These are phyloP conservation scores for Epizoanthus ramosus DNA, from an alignment of 92 coral and sea anemone genomes.

Conservation along the genomic window DNA sequence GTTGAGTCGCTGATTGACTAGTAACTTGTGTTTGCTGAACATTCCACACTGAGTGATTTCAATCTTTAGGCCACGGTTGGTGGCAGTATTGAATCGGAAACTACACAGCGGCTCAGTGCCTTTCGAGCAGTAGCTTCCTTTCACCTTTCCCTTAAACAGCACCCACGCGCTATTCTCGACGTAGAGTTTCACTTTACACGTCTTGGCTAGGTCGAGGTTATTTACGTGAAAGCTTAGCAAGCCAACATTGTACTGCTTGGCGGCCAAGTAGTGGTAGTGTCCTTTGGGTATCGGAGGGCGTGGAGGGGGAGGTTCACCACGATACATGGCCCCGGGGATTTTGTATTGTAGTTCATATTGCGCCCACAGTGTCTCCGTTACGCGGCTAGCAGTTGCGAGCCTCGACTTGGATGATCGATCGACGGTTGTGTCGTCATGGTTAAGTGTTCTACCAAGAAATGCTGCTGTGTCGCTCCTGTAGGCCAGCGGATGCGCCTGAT, in stretches of 20 bases:
- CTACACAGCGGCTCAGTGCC: constrained; percentile 26
- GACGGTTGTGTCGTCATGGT: constrained; percentile 50
- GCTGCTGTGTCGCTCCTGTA: constrained; percentile 52
- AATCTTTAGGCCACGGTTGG: constrained; percentile 21
- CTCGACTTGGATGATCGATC: constrained; percentile 38
- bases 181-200: constrained; percentile 19
- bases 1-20: constrained; percentile 1
- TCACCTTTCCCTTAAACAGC: constrained; percentile 13
- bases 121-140: constrained; percentile 4
- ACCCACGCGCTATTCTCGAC: constrained; percentile 29
- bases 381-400: constrained; percentile 46
- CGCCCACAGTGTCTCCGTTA: constrained; percentile 31
- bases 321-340: constrained; percentile 57
- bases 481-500: constrained; percentile 56
- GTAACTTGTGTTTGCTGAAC: constrained; percentile 1
- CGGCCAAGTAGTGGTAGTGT: constrained; percentile 10
- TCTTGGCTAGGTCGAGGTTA: constrained; percentile 20
- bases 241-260: constrained; percentile 25
- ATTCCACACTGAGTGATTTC: constrained; percentile 15
- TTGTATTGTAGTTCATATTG: constrained; percentile 34
- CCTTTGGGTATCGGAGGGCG: constrained; percentile 28
- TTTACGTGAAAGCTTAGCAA: constrained; percentile 24
- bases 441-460: constrained; percentile 52
- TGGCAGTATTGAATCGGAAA: constrained; percentile 12
- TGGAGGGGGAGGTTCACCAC: constrained; percentile 49